These are phyloP conservation scores for Dasypogon diadema DNA, from an alignment of 2,888 invertebrate genomes.

Conservation along the genomic window DNA sequence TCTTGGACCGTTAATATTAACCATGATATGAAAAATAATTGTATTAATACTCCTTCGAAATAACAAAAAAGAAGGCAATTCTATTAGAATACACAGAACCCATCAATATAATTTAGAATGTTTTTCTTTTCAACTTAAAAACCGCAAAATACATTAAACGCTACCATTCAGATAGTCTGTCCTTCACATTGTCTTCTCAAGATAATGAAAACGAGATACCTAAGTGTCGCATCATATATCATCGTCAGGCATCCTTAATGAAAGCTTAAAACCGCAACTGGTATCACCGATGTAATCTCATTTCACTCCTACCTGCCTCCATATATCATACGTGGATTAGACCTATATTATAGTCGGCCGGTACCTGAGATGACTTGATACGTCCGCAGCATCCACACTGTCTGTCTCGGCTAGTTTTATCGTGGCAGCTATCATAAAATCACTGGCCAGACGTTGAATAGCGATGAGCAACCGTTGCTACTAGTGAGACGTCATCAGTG, in stretches of 20 bases:
- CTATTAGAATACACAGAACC: no score
- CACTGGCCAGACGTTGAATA: slow-evolving; percentile 8
- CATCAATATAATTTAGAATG: no score
- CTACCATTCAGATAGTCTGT: no score
- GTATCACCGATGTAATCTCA: slow-evolving; percentile 40
- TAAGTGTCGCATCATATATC: slow-evolving; percentile 1
- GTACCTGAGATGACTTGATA: slow-evolving; percentile 26
- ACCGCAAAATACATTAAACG: no score
- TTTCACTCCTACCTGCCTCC: slow-evolving; percentile 33
- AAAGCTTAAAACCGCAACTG: slow-evolving; percentile 35
- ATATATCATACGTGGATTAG: background rate
- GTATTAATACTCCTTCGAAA: no score
- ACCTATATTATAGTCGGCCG: background rate
- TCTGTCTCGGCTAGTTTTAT: slow-evolving; percentile 6
- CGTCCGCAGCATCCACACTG: slow-evolving; percentile 1
- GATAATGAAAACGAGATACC: background rate
- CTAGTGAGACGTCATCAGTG: slow-evolving; percentile 56
- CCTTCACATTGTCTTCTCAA: background rate
- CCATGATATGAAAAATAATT: no score
- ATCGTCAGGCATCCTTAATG: slow-evolving; percentile 28
- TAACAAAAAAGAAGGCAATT: no score
- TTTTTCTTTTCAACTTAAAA: no score
- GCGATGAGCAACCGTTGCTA: background rate
- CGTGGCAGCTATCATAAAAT: slow-evolving; percentile 13
- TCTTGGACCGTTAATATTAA: no score